Conservation (phyloP, 2,888 invertebrate genomes). For the Sthenelais limicola region DNA sequence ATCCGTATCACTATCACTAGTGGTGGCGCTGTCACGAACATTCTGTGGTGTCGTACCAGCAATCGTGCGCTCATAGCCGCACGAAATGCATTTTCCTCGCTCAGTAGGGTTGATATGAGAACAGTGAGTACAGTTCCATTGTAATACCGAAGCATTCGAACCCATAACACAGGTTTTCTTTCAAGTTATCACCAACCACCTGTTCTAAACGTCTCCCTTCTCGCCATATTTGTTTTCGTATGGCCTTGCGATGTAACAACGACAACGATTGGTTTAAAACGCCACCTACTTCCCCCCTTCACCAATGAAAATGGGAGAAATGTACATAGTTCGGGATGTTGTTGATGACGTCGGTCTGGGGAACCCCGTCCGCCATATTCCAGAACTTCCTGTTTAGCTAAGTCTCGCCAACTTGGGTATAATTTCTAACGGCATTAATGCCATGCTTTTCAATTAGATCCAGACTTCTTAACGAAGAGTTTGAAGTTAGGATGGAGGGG, state of each 20-base stretch:
- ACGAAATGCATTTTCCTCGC: constrained; percentile 17
- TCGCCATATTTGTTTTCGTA: constrained; percentile 38
- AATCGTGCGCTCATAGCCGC: constrained; percentile 3
- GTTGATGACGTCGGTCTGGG: constrained; percentile 31
- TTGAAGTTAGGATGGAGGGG: constrained; percentile 27
- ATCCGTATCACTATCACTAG: too few relatives aligned
- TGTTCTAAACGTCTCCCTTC: constrained; percentile 3
- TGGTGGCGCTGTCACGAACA: too few relatives aligned
- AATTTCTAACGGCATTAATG: constrained; percentile 24
- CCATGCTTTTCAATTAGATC: constrained; percentile 34
- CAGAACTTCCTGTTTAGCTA: constrained; percentile 27
- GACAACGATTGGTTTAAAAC: neutral
- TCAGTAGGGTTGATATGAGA: constrained; percentile 27
- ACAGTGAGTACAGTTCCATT: constrained; percentile 25
- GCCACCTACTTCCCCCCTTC: neutral
- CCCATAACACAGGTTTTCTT: constrained; percentile 26
- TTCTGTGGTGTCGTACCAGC: too few relatives aligned
- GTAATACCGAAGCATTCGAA: constrained; percentile 28
- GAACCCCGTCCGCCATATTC: constrained; percentile 37
- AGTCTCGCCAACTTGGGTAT: constrained; percentile 11
- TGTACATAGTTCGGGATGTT: neutral
- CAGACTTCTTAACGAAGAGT: constrained; percentile 36
- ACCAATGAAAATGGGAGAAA: constrained; percentile 16
- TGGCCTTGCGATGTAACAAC: neutral
- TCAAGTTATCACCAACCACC: constrained; percentile 2